phyloP scores from a whole-genome alignment of 2,888 invertebrate genomes.

The Uloborus plumipes region DNA sequence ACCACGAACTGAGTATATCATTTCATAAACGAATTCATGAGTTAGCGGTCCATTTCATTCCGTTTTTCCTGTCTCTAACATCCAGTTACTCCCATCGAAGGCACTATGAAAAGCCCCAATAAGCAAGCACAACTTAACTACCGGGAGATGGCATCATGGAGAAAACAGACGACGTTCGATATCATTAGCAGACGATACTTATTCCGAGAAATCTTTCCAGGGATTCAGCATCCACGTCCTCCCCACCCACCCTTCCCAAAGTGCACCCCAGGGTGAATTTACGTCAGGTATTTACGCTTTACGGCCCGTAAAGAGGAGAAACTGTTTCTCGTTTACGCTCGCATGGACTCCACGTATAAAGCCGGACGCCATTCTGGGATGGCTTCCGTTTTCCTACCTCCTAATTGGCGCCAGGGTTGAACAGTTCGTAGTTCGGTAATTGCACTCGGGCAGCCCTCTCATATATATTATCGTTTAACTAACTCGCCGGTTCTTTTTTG shows the following conservation, averaged over 20 bases:
- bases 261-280: slow-evolving; percentile 58
- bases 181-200: slow-evolving; percentile 1
- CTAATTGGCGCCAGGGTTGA: too few species aligned
- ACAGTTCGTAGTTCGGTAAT: too few species aligned
- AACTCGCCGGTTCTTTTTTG: too few species aligned
- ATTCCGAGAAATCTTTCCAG: background rate
- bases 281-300: slow-evolving; percentile 54
- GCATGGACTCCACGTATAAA: background rate
- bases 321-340: slow-evolving; percentile 12
- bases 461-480: too few species aligned
- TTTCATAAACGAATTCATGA: too few species aligned
- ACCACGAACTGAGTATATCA: too few species aligned
- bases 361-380: too few species aligned
- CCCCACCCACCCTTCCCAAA: slow-evolving; percentile 21
- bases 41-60: too few species aligned
- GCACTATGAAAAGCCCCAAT: background rate
- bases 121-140: background rate
- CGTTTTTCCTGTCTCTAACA: too few species aligned
- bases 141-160: background rate
- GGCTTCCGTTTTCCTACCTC: too few species aligned
- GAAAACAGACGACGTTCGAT: slow-evolving; percentile 3
- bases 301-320: slow-evolving; percentile 52
- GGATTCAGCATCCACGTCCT: slow-evolving; percentile 14
- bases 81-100: too few species aligned
- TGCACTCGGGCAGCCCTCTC: too few species aligned